Percentiles rank a stretch among this genome's conserved stretches.
Evolutionary conservation across 1,140 invertebrate genomes (phyloP).

Genomic region (Thaumatotibia leucotreta): DNA sequence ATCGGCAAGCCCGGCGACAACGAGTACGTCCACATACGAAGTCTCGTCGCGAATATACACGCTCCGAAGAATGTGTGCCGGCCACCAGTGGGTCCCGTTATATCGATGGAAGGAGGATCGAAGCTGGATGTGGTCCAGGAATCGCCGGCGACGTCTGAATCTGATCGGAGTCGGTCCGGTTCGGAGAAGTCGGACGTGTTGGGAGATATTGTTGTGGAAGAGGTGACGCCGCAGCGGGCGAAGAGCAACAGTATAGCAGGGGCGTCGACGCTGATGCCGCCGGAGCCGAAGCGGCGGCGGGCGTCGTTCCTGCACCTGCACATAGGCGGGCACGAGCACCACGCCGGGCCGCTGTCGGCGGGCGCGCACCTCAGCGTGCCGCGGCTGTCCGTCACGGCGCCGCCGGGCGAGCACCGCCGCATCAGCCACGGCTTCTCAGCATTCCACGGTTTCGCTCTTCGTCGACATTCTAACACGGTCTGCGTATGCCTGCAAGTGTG

Average conservation of each 20-base stretch:
- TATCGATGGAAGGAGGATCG: conserved; percentile 19
- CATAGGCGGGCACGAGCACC: conserved; percentile 38
- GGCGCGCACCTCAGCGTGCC: conserved; percentile 66
- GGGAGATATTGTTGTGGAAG: conserved; percentile 20
- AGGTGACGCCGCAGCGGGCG: conserved; percentile 35
- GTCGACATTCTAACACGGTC: conserved; percentile 76
- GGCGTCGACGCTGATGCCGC: conserved; percentile 43
- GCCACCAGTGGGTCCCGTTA: conserved; percentile 39
- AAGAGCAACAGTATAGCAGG: conserved; percentile 73
- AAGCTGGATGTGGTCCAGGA: conserved; percentile 48
- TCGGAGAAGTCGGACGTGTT: conserved; percentile 37
- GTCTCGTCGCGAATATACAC: conserved; percentile 71
- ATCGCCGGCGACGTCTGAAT: conserved; percentile 52
- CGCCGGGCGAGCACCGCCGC: conserved; percentile 66
- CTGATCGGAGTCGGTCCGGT: conserved; percentile 40
- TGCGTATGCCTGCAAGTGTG: conserved; percentile 42
- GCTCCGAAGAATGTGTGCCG: conserved; percentile 68
- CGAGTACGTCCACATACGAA: conserved; percentile 65
- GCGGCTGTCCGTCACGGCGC: conserved; percentile 69
- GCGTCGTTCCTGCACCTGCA: conserved; percentile 66
- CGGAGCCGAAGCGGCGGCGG: conserved; percentile 47
- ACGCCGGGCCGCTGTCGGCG: conserved; percentile 57
- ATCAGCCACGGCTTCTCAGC: conserved; percentile 69
- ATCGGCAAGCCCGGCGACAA: conserved; percentile 39
- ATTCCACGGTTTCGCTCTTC: conserved; percentile 71